These are phyloP conservation scores for Brachionus asplanchnoidis DNA, from an alignment of 1,140 invertebrate genomes.

Conservation along the genomic window DNA sequence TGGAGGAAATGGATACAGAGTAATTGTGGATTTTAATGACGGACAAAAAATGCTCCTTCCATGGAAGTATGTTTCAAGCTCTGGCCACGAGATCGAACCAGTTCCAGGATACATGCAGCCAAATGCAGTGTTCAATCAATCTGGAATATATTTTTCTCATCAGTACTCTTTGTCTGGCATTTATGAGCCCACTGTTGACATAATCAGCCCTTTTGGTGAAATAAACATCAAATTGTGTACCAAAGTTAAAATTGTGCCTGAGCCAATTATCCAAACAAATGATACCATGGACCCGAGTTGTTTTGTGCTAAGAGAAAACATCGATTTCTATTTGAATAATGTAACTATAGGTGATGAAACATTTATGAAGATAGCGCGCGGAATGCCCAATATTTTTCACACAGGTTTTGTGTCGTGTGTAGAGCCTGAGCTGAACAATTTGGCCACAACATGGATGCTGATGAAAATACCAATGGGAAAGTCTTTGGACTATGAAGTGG, in stretches of 20 bases:
- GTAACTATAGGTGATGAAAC: neutral
- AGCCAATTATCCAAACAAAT: neutral
- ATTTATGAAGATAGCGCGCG: neutral
- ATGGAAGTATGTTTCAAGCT: neutral
- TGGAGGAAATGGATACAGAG: conserved; percentile 23
- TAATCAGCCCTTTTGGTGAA: neutral
- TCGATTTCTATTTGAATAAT: conserved; percentile 6
- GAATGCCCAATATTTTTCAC: neutral
- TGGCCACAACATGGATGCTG: neutral
- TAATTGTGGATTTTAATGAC: conserved; percentile 6
- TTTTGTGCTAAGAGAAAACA: neutral
- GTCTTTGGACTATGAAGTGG: neutral
- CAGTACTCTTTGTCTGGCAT: neutral
- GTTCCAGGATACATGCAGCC: neutral
- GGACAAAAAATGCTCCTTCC: neutral
- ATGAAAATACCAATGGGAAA: conserved; percentile 4
- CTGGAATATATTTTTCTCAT: neutral
- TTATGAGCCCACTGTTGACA: neutral
- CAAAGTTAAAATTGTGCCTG: neutral
- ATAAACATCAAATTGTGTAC: neutral
- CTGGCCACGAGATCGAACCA: neutral
- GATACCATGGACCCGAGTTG: neutral
- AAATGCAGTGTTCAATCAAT: conserved; percentile 10
- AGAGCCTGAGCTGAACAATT: neutral
- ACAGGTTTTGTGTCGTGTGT: neutral